A percentile compares a stretch with the other conserved stretches of the same genome.
Evolutionary conservation across 2,888 invertebrate species (phyloP).

Genomic region (Ormyrus labotus): DNA sequence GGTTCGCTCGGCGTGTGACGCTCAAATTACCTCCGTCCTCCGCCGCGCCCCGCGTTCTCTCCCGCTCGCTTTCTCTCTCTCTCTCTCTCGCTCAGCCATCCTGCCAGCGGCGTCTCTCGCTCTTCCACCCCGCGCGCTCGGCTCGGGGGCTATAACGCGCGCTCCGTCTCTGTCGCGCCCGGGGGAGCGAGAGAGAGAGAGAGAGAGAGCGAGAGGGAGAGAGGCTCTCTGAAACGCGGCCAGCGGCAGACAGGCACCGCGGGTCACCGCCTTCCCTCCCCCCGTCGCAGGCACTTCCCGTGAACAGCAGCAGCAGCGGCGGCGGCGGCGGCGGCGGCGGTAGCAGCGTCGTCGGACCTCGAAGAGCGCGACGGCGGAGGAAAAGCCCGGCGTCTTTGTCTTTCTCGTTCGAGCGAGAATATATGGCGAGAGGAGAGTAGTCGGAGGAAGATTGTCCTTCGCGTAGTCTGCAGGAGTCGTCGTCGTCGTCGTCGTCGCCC

Average conservation of each 20-base stretch:
- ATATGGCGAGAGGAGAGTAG: conserved; percentile 29
- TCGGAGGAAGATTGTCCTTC: conserved; percentile 51
- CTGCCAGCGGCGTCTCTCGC: conserved; percentile 19
- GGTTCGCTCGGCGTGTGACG: conserved; percentile 72
- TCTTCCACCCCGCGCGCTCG: neutral
- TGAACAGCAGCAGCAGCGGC: conserved; percentile 53
- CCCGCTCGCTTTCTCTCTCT: conserved; percentile 53
- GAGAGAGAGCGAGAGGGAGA: conserved; percentile 44
- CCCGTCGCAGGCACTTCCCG: conserved; percentile 53
- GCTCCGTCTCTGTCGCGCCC: conserved; percentile 38
- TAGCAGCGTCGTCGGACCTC: conserved; percentile 31
- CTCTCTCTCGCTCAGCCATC: conserved; percentile 54
- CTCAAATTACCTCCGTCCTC: conserved; percentile 73
- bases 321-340: conserved; percentile 16
- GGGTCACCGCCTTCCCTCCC: conserved; percentile 69
- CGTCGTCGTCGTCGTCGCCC: conserved; percentile 3
- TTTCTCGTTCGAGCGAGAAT: conserved; percentile 38
- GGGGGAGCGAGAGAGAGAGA: conserved; percentile 36
- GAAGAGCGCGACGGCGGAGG: conserved; percentile 31
- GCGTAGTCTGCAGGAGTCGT: conserved; percentile 26
- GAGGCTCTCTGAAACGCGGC: conserved; percentile 69
- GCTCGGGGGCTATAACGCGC: conserved; percentile 42
- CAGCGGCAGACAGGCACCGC: conserved; percentile 74
- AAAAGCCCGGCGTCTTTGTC: conserved; percentile 1
- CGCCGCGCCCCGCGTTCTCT: conserved; percentile 53